These are phyloP conservation scores for Leucozona laternaria DNA, from an alignment of 2,888 invertebrate species.

Conservation along the genomic window DNA sequence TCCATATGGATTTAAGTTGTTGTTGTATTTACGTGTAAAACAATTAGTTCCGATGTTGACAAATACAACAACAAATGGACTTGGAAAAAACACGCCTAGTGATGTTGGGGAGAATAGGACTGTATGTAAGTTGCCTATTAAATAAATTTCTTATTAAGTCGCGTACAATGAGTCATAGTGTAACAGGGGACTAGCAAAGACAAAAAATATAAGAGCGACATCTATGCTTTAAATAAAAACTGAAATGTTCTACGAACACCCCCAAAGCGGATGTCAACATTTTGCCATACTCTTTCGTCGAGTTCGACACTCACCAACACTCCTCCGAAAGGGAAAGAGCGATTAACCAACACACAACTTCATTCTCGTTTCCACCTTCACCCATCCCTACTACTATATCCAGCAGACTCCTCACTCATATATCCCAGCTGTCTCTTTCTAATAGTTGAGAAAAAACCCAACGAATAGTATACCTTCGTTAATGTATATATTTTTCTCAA, in stretches of 20 bases:
- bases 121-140: too few relatives aligned
- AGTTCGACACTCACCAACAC: conserved; percentile 49
- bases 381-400: background rate
- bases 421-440: conserved; percentile 39
- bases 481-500: conserved; percentile 74
- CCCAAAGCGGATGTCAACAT: conserved; percentile 66
- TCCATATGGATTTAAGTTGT: too few relatives aligned
- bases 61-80: too few relatives aligned
- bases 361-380: background rate
- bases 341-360: background rate
- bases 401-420: conserved; percentile 25
- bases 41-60: too few relatives aligned
- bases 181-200: too few relatives aligned
- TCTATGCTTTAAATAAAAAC: background rate
- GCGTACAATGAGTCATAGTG: too few relatives aligned
- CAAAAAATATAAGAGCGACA: background rate
- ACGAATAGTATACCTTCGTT: conserved; percentile 60
- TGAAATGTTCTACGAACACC: conserved; percentile 36
- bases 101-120: too few relatives aligned
- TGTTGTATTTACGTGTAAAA: too few relatives aligned
- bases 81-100: too few relatives aligned
- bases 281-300: conserved; percentile 63
- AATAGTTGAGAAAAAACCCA: conserved; percentile 34
- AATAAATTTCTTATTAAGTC: too few relatives aligned
- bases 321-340: conserved; percentile 21